Conservation (phyloP, 2,113 vertebrate genomes). For the Malurus alboscapulatus region DNA sequence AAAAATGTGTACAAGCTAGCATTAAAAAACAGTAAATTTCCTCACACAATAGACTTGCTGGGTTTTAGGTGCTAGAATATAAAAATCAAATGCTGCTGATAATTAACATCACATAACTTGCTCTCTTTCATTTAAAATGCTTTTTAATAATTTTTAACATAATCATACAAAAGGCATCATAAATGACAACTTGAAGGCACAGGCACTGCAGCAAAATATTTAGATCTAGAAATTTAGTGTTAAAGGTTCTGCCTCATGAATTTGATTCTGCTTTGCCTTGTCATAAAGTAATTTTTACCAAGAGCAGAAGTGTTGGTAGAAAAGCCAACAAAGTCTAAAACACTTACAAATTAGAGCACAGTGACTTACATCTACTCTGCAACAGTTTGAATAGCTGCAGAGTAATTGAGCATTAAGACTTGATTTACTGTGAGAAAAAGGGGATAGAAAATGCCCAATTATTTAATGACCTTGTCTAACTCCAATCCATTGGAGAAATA, state of each 20-base stretch:
- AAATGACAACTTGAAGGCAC: not conserved
- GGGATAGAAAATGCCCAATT: constrained; percentile 40
- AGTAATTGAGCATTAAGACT: constrained; percentile 37
- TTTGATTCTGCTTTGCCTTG: not conserved
- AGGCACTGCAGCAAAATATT: not conserved
- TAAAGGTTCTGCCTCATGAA: not conserved
- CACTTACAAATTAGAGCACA: not conserved
- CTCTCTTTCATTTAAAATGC: not conserved
- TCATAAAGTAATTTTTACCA: not conserved
- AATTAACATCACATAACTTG: not conserved
- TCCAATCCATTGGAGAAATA: not conserved
- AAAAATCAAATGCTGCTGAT: not conserved
- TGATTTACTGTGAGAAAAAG: constrained; percentile 36
- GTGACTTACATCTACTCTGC: not conserved
- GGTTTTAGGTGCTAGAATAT: not conserved
- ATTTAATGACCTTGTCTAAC: constrained; percentile 41
- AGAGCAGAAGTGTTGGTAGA: not conserved
- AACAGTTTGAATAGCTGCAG: not conserved
- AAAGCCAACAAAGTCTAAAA: not conserved
- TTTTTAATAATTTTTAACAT: not conserved
- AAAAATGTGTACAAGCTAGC: not conserved
- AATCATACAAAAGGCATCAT: not conserved
- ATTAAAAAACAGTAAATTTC: not conserved
- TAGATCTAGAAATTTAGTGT: not conserved
- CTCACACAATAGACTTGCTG: not conserved